Evolutionary conservation across 53 echinoderm and acorn worm genomes (phyloP), one percentile per base, ranked within the genome.

Genomic region (Echinometra lucunter): DNA sequence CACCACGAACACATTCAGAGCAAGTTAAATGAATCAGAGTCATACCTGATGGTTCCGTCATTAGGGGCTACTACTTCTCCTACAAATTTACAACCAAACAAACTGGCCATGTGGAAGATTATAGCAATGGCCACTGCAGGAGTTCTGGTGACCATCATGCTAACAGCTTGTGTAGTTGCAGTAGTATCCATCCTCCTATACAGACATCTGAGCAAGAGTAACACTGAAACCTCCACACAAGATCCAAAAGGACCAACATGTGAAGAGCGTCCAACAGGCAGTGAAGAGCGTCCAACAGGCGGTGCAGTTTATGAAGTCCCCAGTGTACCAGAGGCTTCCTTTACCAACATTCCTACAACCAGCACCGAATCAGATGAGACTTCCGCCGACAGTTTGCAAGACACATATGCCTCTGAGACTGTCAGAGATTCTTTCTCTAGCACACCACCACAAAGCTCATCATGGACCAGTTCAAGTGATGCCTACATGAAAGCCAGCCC

Each of bases 391-490:
- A 78, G 78, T 42, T 23, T 78, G 38, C 78, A 78, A 7, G 38
- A 38, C 78, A 78, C 78, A 6, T 78, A 78, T 78, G 78, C 78
- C 78, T 78, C 78, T 19, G 78, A 78, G 23, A 42, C 19, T 42
- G 19, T 78, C 78, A 78, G 78, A 8, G 78, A 78, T 78, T 78
- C 78, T 42, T 42, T 78, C 78, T 78, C 42, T 2, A 78, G 78
- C 23, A 78, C 78, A 40, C 78, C 78, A 78, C 38, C 42, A 21
- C 78, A 78, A 42, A 78, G 78, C 42, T 78, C 78, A 19, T 78
- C 78, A 78, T 78, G 78, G 78, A 42, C 78, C 78, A 78, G 78
- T 42, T 78, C 78, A 16, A 42, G 78, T 78, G 78, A 78, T 78
- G 78, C 8, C 78, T 78, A 78, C 42, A 78, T 78, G 78, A 23